A percentile compares a stretch with the other conserved stretches of the same genome.
Evolutionary conservation across 2,113 vertebrate genomes (phyloP).

Genomic region (Thalassoma bifasciatum): DNA sequence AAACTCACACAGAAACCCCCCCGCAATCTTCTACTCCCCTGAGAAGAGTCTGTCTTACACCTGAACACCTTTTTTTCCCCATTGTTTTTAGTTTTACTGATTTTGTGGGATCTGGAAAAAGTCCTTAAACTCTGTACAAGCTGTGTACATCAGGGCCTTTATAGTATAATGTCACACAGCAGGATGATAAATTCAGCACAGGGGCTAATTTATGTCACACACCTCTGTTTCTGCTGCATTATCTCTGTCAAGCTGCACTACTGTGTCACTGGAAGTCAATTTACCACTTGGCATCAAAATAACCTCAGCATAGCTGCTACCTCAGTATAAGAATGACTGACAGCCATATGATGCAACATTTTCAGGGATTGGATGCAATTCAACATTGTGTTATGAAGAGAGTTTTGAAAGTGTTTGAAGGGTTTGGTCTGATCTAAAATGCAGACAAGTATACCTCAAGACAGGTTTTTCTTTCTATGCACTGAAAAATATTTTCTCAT

Average conservation of each 20-base stretch:
- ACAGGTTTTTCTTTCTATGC: not conserved
- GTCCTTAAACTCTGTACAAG: not conserved
- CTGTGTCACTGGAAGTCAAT: constrained; percentile 14
- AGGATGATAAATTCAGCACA: not conserved
- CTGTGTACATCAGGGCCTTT: not conserved
- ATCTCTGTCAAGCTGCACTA: not conserved
- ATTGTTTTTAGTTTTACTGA: constrained; percentile 9
- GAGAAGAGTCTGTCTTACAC: constrained; percentile 6
- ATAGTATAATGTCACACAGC: not conserved
- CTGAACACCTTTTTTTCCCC: constrained; percentile 5
- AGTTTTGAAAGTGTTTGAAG: not conserved
- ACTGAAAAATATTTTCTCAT: not conserved
- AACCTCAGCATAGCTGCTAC: not conserved
- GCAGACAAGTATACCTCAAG: not conserved
- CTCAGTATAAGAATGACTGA: not conserved
- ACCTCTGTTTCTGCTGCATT: constrained; percentile 3
- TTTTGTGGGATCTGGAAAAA: not conserved
- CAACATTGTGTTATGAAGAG: too few relatives aligned
- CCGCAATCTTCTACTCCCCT: constrained; percentile 22
- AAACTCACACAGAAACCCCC: constrained; percentile 52
- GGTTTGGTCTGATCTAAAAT: not conserved
- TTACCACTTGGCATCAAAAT: constrained; percentile 4
- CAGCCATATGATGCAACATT: not conserved
- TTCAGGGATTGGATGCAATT: not conserved
- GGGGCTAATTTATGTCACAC: not conserved